These are phyloP conservation scores for Nesometra sesokonis DNA, from an alignment of 35 echinoderm and acorn worm genomes.

Conservation along the genomic window DNA sequence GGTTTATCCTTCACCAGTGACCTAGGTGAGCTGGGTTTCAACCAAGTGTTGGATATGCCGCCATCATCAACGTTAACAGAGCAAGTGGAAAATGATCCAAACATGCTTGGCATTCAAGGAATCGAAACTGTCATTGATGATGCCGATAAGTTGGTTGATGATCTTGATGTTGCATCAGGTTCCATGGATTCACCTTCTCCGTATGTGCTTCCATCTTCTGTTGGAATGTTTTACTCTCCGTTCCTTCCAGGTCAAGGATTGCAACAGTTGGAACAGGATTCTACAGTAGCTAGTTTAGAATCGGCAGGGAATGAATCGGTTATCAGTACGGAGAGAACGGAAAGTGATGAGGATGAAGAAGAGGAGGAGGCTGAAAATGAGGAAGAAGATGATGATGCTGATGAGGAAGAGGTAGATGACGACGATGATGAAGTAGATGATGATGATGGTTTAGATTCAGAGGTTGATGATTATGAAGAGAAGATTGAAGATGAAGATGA, in stretches of 20 bases:
- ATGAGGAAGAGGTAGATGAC: background rate
- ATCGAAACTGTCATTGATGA: constrained; percentile 26
- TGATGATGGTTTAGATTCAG: background rate
- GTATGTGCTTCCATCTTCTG: constrained; percentile 48
- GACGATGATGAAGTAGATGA: constrained; percentile 1
- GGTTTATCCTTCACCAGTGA: background rate
- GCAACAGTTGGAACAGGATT: constrained; percentile 1
- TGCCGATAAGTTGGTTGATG: constrained; percentile 19
- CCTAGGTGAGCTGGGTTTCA: background rate
- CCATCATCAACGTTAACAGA: constrained; percentile 12
- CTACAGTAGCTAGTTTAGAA: background rate
- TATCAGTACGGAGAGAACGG: background rate
- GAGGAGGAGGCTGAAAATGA: background rate
- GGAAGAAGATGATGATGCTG: constrained; percentile 4
- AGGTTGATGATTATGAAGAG: background rate
- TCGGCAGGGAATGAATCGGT: background rate
- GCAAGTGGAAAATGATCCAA: background rate
- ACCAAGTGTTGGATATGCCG: background rate
- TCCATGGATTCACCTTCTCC: constrained; percentile 26
- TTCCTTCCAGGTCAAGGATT: constrained; percentile 59
- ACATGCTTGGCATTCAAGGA: background rate
- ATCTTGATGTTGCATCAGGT: constrained; percentile 15
- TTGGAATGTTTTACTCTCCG: constrained; percentile 73
- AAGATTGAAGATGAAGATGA: background rate
- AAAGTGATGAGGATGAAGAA: background rate